Evolutionary conservation across 2,797 vertebrate genomes (phyloP).

Genomic region (Eidolon dupreanum): DNA sequence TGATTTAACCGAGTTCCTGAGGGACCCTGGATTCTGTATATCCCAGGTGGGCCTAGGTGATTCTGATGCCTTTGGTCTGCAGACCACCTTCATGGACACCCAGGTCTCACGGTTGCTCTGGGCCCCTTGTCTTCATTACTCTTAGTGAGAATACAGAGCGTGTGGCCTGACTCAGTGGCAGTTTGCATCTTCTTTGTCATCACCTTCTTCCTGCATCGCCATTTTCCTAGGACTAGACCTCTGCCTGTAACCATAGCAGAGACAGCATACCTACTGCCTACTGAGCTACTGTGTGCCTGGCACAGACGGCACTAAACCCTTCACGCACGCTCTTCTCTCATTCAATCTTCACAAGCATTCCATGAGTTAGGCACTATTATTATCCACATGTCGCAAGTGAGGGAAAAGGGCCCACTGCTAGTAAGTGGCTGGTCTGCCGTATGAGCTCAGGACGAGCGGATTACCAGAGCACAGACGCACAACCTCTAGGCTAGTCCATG

Average conservation of each 20-base stretch:
- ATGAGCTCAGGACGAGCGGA: neutral
- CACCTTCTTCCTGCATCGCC: neutral
- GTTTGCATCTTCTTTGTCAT: neutral
- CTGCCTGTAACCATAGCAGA: fast-evolving
- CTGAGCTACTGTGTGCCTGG: too few relatives aligned
- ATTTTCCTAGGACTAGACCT: neutral
- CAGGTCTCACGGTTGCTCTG: neutral
- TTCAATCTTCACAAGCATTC: neutral
- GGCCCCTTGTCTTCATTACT: neutral
- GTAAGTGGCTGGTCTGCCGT: neutral
- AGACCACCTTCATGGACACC: neutral
- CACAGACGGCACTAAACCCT: neutral
- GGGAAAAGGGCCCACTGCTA: neutral
- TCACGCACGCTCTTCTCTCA: fast-evolving
- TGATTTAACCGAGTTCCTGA: neutral
- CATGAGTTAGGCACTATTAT: neutral
- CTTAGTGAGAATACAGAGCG: neutral
- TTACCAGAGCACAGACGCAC: neutral
- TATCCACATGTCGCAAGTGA: neutral
- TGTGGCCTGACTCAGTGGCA: neutral
- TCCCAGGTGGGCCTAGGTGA: neutral
- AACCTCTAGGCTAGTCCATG: neutral
- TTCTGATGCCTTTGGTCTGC: neutral
- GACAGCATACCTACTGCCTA: neutral
- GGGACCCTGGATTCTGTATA: neutral